These are phyloP conservation scores for Dendronephthya gigantea DNA, from an alignment of 64 coral and sea anemone genomes.

Conservation along the genomic window DNA sequence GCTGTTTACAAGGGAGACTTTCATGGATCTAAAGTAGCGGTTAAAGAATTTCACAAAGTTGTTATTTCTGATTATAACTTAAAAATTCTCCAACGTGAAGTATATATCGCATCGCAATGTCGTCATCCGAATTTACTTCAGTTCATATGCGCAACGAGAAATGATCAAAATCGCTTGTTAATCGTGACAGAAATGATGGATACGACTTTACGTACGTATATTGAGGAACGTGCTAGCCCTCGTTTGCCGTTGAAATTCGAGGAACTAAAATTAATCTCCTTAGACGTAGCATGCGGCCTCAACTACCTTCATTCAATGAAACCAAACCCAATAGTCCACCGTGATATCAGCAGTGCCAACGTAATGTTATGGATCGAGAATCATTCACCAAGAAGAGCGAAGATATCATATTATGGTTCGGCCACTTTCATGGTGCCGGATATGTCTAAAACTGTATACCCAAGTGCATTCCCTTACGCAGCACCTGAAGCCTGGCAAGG, in stretches of 20 bases:
- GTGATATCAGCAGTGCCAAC: slow-evolving; percentile 24
- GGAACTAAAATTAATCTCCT: neutral
- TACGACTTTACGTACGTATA: too few species aligned
- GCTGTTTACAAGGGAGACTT: neutral
- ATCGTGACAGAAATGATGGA: too few species aligned
- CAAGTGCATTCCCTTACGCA: neutral
- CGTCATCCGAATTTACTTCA: too few species aligned
- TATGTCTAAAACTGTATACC: neutral
- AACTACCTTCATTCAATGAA: neutral
- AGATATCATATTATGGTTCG: neutral
- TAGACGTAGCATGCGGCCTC: neutral
- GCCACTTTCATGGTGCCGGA: neutral
- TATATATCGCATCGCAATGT: slow-evolving; percentile 34
- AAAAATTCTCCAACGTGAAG: slow-evolving; percentile 30
- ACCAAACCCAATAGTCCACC: neutral
- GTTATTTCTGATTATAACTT: neutral
- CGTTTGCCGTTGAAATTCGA: neutral
- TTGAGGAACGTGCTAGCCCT: neutral
- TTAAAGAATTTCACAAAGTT: slow-evolving; percentile 24
- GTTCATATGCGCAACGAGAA: too few species aligned
- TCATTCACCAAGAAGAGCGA: neutral
- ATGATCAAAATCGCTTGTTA: too few species aligned
- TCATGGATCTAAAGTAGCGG: too few species aligned
- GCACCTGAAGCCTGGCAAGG: neutral
- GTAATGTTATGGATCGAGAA: neutral